A percentile compares a stretch with the other conserved stretches of the same genome.
phyloP scores from a whole-genome alignment of 2,888 invertebrate species.

The Gryllus longicercus region DNA sequence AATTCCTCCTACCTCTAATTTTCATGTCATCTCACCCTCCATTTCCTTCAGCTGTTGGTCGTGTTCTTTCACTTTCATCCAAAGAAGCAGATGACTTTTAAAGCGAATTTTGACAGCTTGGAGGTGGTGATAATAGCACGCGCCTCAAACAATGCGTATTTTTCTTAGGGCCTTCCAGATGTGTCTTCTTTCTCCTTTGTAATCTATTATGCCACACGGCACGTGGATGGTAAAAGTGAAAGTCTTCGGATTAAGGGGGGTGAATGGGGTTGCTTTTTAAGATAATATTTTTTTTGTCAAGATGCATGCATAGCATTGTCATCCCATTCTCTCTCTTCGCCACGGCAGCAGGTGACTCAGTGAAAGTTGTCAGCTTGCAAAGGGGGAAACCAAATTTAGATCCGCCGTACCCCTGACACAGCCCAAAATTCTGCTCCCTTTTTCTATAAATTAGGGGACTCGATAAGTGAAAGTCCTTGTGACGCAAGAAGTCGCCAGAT shows the following conservation, averaged over 20 bases:
- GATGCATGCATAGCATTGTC: neutral
- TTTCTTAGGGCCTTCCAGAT: neutral
- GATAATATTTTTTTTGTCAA: neutral
- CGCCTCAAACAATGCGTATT: neutral
- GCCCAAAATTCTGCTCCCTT: neutral
- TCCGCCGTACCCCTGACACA: neutral
- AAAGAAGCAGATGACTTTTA: slow-evolving; percentile 7
- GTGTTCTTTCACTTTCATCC: neutral
- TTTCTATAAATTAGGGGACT: neutral
- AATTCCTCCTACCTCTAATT: too few relatives aligned
- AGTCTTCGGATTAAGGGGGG: neutral
- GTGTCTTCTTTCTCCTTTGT: neutral
- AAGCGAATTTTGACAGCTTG: neutral
- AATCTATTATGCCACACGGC: neutral
- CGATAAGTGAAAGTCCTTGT: neutral
- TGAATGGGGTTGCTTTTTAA: slow-evolving; percentile 10
- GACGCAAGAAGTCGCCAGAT: neutral
- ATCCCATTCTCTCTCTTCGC: neutral
- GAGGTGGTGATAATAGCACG: neutral
- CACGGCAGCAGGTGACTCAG: neutral
- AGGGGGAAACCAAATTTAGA: neutral
- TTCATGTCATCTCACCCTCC: too few relatives aligned
- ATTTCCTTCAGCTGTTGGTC: too few relatives aligned
- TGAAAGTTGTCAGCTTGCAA: slow-evolving; percentile 17
- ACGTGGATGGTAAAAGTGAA: neutral